Evolutionary conservation across 2,888 invertebrate genomes (phyloP).

Genomic region (Hydroisotoma schaefferi): DNA sequence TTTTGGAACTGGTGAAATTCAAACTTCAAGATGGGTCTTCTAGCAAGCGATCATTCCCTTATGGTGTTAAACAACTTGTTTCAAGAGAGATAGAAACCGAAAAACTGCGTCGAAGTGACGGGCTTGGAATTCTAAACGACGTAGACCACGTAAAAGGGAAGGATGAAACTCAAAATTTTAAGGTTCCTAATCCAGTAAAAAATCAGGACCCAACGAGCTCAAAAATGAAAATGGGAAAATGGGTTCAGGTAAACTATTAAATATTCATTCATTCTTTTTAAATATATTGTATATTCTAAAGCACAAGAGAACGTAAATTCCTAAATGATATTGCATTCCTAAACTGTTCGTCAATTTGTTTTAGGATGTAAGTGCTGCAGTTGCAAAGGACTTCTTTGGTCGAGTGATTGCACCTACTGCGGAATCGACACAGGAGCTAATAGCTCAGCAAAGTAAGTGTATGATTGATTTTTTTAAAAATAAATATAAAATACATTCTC

Average conservation of each 20-base stretch:
- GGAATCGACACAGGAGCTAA: slow-evolving; percentile 26
- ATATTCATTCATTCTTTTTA: background rate
- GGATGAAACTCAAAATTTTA: background rate
- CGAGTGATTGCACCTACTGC: slow-evolving; percentile 31
- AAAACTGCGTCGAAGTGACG: slow-evolving; percentile 62
- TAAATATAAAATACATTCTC: background rate
- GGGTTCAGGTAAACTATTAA: background rate
- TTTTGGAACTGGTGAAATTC: slow-evolving; percentile 64
- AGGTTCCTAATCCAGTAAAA: slow-evolving; percentile 6
- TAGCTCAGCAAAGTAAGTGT: slow-evolving; percentile 31
- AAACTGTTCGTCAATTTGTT: background rate
- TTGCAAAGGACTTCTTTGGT: slow-evolving; percentile 45
- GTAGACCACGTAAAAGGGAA: background rate
- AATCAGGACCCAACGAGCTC: too few relatives aligned
- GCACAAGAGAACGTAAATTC: too few relatives aligned
- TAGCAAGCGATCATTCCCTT: slow-evolving; percentile 57
- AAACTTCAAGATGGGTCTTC: slow-evolving; percentile 32
- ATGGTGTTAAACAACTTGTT: slow-evolving; percentile 73
- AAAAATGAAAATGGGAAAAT: too few relatives aligned
- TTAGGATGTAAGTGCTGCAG: background rate
- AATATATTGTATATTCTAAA: too few relatives aligned
- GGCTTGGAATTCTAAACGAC: slow-evolving; percentile 5
- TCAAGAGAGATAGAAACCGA: slow-evolving; percentile 77
- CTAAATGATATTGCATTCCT: too few relatives aligned
- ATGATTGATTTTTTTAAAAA: background rate